Conservation (phyloP, 2,113 vertebrate genomes). For the Periophthalmus modestus region DNA sequence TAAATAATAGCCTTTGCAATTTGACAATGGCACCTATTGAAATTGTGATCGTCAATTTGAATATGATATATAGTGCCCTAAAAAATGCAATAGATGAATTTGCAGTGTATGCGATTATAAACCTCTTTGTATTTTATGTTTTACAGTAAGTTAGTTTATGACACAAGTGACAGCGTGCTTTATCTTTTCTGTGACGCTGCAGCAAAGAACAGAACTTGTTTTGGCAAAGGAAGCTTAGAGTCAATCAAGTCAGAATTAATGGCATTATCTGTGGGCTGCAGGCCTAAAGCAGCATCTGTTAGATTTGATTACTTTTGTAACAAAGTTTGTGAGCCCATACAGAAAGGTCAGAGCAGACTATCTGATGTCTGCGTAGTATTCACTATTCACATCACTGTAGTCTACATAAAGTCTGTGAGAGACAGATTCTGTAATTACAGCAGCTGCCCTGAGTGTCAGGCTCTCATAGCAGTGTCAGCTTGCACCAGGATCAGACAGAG, state of each 20-base stretch:
- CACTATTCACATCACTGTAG: conserved; percentile 6
- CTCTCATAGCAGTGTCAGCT: conserved; percentile 44
- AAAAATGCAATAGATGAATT: too few relatives aligned
- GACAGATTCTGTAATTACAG: conserved; percentile 59
- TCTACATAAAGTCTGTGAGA: conserved; percentile 7
- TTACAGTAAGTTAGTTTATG: not conserved
- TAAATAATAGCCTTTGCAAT: too few relatives aligned
- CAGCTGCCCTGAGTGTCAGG: conserved; percentile 34
- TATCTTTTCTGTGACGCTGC: not conserved
- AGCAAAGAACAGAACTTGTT: conserved; percentile 6
- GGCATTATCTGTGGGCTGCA: conserved; percentile 29
- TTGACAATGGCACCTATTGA: too few relatives aligned
- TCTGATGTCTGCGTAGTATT: not conserved
- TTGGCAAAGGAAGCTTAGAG: conserved; percentile 6
- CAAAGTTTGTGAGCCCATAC: not conserved
- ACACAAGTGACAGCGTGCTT: not conserved
- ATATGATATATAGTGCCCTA: too few relatives aligned
- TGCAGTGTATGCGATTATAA: too few relatives aligned
- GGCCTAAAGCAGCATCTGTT: conserved; percentile 32
- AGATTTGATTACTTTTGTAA: conserved; percentile 33
- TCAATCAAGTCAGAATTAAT: conserved; percentile 52
- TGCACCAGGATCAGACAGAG: conserved; percentile 28
- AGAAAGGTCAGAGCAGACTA: conserved; percentile 10
- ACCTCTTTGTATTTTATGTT: not conserved
- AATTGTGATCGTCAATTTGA: too few relatives aligned